Evolutionary conservation across 2,113 vertebrate species (phyloP).

Genomic region (Cyrtonyx montezumae): DNA sequence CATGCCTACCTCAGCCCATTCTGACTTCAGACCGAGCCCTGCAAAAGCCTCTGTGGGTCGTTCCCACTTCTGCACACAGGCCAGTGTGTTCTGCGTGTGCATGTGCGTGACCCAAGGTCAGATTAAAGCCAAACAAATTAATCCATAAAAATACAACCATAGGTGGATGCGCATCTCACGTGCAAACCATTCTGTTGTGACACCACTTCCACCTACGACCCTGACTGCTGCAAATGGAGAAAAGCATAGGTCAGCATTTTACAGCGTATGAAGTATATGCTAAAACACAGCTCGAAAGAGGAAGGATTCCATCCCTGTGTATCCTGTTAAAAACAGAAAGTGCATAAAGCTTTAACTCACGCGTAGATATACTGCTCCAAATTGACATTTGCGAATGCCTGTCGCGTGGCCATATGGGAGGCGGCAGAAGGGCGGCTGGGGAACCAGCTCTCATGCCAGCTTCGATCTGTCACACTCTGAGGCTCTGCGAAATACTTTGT

Average conservation of each 20-base stretch:
- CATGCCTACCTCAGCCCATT: neutral
- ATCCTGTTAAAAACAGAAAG: neutral
- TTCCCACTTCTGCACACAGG: neutral
- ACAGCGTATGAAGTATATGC: neutral
- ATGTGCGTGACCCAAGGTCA: neutral
- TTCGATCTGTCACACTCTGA: conserved; percentile 60
- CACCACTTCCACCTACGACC: fast-evolving
- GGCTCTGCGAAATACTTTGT: conserved; percentile 21
- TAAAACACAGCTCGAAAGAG: neutral
- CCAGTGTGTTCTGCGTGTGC: neutral
- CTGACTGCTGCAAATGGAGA: neutral
- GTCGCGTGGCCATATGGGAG: conserved; percentile 58
- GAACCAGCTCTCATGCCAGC: conserved; percentile 68
- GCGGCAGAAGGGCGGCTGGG: conserved; percentile 71
- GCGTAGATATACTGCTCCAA: neutral
- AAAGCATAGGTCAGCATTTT: neutral
- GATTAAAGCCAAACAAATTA: neutral
- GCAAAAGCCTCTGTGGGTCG: neutral
- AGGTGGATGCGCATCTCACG: neutral
- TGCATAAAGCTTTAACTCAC: neutral
- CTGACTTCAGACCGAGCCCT: neutral
- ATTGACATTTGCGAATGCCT: conserved; percentile 35
- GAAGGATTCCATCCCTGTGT: neutral
- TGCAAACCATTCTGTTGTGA: neutral
- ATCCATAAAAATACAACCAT: neutral